Percentiles rank a stretch among this genome's conserved stretches.
phyloP scores from a whole-genome alignment of 2,888 invertebrate genomes.

The Oxystoma pomonae region DNA sequence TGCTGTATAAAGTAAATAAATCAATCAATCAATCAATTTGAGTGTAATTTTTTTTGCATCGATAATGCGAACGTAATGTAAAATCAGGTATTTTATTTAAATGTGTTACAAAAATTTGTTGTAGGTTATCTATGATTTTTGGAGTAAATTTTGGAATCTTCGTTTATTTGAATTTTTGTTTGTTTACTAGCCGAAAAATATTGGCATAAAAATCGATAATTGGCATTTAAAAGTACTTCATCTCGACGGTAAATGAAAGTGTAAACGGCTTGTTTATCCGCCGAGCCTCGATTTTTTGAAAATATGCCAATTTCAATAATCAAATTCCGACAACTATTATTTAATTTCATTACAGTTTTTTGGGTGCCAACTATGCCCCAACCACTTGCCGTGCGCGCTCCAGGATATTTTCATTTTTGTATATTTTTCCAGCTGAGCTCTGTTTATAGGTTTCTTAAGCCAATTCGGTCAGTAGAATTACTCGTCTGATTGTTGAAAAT shows the following conservation, averaged over 20 bases:
- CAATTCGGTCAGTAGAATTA: neutral
- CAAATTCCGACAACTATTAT: conserved; percentile 14
- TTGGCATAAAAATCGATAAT: conserved; percentile 3
- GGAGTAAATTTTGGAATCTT: too few species aligned
- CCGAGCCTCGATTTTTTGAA: conserved; percentile 14
- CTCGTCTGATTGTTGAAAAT: too few species aligned
- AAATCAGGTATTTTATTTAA: too few species aligned
- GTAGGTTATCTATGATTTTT: too few species aligned
- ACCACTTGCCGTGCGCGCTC: conserved; percentile 5
- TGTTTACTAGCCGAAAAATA: neutral
- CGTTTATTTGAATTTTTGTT: too few species aligned
- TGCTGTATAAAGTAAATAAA: too few species aligned
- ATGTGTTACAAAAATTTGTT: too few species aligned
- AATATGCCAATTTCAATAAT: conserved; percentile 18
- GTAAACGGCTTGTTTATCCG: conserved; percentile 15
- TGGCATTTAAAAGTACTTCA: conserved; percentile 6
- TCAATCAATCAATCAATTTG: too few species aligned
- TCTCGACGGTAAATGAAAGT: conserved; percentile 13
- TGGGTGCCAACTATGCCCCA: conserved; percentile 15
- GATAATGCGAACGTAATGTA: too few species aligned
- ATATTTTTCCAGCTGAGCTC: neutral
- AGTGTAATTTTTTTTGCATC: too few species aligned
- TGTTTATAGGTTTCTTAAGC: neutral
- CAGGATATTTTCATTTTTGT: neutral
- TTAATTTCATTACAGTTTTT: conserved; percentile 12